These are phyloP conservation scores for Toxotes jaculatrix DNA, from an alignment of 2,113 vertebrate genomes.

Conservation along the genomic window DNA sequence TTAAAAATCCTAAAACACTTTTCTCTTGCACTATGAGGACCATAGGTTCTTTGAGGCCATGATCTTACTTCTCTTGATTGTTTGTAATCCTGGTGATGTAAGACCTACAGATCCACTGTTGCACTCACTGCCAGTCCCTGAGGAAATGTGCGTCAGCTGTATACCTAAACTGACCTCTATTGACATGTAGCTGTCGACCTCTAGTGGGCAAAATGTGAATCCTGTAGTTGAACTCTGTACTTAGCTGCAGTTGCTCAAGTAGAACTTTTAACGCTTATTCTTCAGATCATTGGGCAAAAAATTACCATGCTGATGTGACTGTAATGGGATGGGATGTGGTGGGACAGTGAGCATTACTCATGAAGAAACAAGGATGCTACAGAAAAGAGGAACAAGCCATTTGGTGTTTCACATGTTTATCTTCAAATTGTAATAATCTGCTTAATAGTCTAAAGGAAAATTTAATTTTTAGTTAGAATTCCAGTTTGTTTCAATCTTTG, in stretches of 20 bases:
- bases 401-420: too few species aligned
- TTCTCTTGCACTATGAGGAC: not conserved
- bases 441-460: too few species aligned
- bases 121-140: not conserved
- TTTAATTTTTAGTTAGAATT: too few species aligned
- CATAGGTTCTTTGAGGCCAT: not conserved
- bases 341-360: too few species aligned
- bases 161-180: not conserved
- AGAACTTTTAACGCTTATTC: not conserved
- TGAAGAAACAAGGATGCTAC: too few species aligned
- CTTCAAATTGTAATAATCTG: too few species aligned
- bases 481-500: too few species aligned
- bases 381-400: too few species aligned
- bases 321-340: too few species aligned
- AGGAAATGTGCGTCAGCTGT: not conserved
- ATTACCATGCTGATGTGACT: too few species aligned
- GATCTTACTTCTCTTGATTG: not conserved
- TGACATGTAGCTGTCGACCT: constrained; percentile 43
- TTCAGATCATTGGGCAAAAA: not conserved
- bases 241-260: too few species aligned
- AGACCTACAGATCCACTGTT: constrained; percentile 9
- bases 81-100: constrained; percentile 25
- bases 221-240: not conserved
- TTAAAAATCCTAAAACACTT: not conserved
- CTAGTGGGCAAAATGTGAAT: constrained; percentile 61